Evolutionary conservation across 2,888 invertebrate species (phyloP).

Genomic region (Pilophorus perplexus): DNA sequence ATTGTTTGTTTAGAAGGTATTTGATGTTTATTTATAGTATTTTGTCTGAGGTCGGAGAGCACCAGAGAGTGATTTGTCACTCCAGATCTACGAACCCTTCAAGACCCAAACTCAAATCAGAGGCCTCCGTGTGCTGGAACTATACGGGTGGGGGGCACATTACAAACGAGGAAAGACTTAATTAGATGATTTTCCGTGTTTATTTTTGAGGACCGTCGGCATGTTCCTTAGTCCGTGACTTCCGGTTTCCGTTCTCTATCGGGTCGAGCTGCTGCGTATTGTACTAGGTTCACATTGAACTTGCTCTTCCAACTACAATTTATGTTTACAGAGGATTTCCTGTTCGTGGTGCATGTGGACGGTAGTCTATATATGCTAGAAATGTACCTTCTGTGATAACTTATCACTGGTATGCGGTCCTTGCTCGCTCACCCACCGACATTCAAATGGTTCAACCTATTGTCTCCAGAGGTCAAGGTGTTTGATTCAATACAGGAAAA

Average conservation of each 20-base stretch:
- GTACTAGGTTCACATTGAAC: constrained; percentile 27
- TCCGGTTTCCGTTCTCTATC: constrained; percentile 34
- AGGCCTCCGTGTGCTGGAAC: constrained; percentile 4
- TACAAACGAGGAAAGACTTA: constrained; percentile 29
- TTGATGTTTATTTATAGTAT: constrained; percentile 24
- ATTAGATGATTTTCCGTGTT: constrained; percentile 30
- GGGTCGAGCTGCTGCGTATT: constrained; percentile 2
- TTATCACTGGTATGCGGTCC: too few species aligned
- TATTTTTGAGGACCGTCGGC: constrained; percentile 19
- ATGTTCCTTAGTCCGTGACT: constrained; percentile 30
- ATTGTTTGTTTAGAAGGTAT: constrained; percentile 22
- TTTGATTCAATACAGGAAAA: too few species aligned
- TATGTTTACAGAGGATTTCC: too few species aligned
- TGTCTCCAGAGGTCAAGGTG: too few species aligned
- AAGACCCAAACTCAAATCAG: background rate
- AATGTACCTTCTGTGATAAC: too few species aligned
- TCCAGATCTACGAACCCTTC: background rate
- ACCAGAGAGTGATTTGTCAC: constrained; percentile 25
- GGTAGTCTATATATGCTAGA: too few species aligned
- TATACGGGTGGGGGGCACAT: background rate
- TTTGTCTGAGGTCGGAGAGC: constrained; percentile 32
- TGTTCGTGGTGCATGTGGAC: too few species aligned
- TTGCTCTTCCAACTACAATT: too few species aligned
- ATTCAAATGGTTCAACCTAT: too few species aligned
- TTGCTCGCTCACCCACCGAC: too few species aligned